These are phyloP conservation scores for Dryococelus australis DNA, from an alignment of 2,888 invertebrate species.

Conservation along the genomic window DNA sequence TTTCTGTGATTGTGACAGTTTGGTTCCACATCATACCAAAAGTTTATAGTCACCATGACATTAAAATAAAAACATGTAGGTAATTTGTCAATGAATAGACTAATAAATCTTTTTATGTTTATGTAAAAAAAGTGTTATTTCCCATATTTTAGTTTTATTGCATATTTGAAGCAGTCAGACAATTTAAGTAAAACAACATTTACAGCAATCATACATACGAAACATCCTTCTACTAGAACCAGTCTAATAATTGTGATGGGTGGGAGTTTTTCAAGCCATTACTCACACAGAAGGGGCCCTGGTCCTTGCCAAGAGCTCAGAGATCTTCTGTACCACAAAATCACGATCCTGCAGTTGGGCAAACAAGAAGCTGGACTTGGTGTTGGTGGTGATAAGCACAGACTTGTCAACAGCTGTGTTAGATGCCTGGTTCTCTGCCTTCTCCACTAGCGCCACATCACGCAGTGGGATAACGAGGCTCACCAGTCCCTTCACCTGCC, in stretches of 20 bases:
- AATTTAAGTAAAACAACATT: no score
- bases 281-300: conserved; percentile 49
- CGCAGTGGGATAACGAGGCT: conserved; percentile 89
- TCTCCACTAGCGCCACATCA: conserved; percentile 80
- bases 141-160: no score
- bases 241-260: no score
- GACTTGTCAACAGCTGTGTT: conserved; percentile 69
- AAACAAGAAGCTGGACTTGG: conserved; percentile 85
- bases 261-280: not conserved
- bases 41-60: conserved; percentile 1
- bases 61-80: no score
- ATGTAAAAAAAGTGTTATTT: no score
- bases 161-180: no score
- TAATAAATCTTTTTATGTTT: no score
- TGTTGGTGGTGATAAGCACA: conserved; percentile 82
- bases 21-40: no score
- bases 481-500: conserved; percentile 78
- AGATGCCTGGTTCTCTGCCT: conserved; percentile 73
- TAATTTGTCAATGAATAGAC: no score
- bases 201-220: no score
- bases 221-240: no score
- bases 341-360: conserved; percentile 88
- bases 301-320: conserved; percentile 81
- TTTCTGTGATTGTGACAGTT: no score
- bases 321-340: conserved; percentile 88